Conservation (phyloP, 2,888 invertebrate species). For the Dryobota labecula region DNA sequence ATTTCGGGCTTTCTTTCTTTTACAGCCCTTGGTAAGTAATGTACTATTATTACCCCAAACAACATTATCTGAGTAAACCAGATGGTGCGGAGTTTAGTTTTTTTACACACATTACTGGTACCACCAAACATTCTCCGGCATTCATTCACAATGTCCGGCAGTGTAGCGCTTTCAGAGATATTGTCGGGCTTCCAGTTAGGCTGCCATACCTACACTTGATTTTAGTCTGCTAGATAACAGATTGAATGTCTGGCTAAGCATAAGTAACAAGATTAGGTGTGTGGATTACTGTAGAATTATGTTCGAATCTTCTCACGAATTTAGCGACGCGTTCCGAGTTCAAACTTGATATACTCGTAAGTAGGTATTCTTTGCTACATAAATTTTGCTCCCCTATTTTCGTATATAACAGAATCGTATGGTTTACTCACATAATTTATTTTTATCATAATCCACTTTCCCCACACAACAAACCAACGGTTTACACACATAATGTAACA, state of each 20-base stretch:
- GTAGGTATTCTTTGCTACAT: background rate
- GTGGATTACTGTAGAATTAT: conserved; percentile 28
- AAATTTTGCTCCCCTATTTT: background rate
- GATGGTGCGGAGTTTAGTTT: too few relatives aligned
- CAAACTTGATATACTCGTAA: background rate
- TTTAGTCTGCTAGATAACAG: conserved; percentile 2
- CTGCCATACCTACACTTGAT: background rate
- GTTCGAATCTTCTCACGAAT: conserved; percentile 21
- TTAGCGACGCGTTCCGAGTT: conserved; percentile 1
- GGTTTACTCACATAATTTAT: background rate
- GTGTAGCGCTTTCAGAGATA: conserved; percentile 16
- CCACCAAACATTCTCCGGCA: conserved; percentile 33
- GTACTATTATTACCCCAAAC: too few relatives aligned
- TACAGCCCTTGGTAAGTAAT: too few relatives aligned
- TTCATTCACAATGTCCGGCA: conserved; percentile 44
- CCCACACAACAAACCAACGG: background rate
- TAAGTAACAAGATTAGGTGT: conserved; percentile 42
- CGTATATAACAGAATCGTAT: background rate
- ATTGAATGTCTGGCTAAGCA: conserved; percentile 17
- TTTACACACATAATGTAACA: conserved; percentile 7
- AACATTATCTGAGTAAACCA: too few relatives aligned
- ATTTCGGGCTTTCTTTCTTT: too few relatives aligned
- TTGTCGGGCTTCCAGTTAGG: conserved; percentile 20
- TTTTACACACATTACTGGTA: background rate
- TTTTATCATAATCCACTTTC: background rate